phyloP scores from a whole-genome alignment of 2,888 invertebrate species.

The Caradrina clavipalpis region DNA sequence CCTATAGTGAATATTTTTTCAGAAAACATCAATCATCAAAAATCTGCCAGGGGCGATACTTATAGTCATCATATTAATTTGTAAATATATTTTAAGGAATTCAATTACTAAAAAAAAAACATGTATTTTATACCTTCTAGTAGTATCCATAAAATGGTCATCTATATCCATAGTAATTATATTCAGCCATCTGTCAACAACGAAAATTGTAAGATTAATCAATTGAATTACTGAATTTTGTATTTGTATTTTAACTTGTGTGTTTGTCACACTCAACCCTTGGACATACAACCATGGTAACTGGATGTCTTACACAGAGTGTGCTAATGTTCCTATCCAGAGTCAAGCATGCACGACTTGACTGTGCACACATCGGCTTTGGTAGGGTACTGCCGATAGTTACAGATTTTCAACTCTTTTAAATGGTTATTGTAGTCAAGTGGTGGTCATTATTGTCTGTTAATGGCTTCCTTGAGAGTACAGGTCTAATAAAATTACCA shows the following conservation, averaged over 20 bases:
- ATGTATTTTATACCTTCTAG: conserved; percentile 4
- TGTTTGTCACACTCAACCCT: conserved; percentile 86
- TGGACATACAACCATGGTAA: conserved; percentile 78
- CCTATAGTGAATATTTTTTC: no score
- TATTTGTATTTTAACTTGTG: not conserved
- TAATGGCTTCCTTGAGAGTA: not conserved
- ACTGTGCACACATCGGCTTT: conserved; percentile 87
- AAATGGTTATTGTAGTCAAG: no score
- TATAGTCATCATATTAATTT: no score
- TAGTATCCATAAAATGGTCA: not conserved
- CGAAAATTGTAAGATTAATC: conserved; percentile 11
- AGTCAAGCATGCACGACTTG: conserved; percentile 82
- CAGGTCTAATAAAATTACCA: not conserved
- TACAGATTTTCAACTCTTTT: not conserved
- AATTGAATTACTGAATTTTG: not conserved
- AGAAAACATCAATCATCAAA: no score
- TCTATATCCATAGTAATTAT: not conserved
- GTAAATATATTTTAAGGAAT: no score
- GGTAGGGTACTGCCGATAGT: conserved; percentile 79
- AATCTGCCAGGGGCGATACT: no score
- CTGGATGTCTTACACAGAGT: conserved; percentile 86
- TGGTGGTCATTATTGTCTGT: not conserved
- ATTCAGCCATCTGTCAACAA: conserved; percentile 32
- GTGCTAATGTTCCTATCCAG: conserved; percentile 89
- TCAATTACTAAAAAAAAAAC: not conserved